A percentile compares a stretch with the other conserved stretches of the same genome.
Evolutionary conservation across 2,888 invertebrate species (phyloP).

Genomic region (Julus scandinavius): DNA sequence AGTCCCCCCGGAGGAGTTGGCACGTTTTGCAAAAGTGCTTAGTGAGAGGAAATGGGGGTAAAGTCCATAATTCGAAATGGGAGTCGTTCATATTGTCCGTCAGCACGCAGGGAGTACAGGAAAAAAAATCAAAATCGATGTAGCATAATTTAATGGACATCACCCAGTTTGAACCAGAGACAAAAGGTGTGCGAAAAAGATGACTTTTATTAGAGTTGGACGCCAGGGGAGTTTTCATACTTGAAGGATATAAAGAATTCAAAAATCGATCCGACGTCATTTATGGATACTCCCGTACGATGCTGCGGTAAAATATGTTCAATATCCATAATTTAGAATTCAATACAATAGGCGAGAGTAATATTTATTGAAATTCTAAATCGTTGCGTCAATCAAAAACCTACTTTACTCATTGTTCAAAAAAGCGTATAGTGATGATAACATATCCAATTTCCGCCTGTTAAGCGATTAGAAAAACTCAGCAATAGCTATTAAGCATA

Average conservation of each 20-base stretch:
- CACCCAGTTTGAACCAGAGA: not conserved
- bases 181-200: too few relatives aligned
- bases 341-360: not conserved
- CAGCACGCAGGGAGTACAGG: not conserved
- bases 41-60: not conserved
- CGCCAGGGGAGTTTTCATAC: not conserved
- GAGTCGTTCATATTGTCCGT: not conserved
- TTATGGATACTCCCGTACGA: not conserved
- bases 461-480: not conserved
- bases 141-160: too few relatives aligned
- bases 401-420: not conserved
- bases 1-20: not conserved
- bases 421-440: not conserved
- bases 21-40: not conserved
- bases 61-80: not conserved
- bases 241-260: too few relatives aligned
- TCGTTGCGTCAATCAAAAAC: conserved; percentile 2
- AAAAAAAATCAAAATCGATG: too few relatives aligned
- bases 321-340: not conserved
- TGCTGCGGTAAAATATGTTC: not conserved
- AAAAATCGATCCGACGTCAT: not conserved
- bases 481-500: not conserved
- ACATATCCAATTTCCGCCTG: conserved; percentile 25
- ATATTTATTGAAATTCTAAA: conserved; percentile 17
- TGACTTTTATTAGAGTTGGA: too few relatives aligned